Percentiles rank a stretch among this genome's conserved stretches.
These are phyloP conservation scores for Daubentonia madagascariensis DNA, from an alignment of 2,113 vertebrate species.

Conservation along the genomic window DNA sequence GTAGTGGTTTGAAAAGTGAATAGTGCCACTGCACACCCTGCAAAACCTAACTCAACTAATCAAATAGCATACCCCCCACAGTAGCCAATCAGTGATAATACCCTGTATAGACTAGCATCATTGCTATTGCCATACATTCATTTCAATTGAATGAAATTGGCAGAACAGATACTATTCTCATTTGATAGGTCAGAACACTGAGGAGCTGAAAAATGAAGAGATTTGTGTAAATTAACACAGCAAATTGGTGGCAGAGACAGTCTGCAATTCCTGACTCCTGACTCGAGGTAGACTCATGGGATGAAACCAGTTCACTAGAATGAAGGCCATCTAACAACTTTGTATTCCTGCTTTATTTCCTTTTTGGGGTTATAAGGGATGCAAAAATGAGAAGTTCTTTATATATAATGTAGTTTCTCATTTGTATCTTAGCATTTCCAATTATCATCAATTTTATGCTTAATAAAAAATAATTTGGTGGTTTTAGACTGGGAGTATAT, in stretches of 20 bases:
- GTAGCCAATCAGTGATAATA: rapidly evolving
- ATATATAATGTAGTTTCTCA: neutral
- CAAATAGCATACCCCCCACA: neutral
- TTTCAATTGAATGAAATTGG: neutral
- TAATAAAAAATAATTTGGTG: neutral
- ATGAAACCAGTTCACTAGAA: neutral
- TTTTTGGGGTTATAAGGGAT: neutral
- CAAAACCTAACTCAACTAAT: no score
- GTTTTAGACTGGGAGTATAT: neutral
- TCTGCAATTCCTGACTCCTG: neutral
- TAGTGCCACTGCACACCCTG: neutral
- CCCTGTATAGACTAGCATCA: rapidly evolving
- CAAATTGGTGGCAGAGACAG: neutral
- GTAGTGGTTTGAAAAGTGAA: neutral
- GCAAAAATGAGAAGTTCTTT: neutral
- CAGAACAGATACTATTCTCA: neutral
- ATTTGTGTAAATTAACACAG: neutral
- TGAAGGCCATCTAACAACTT: neutral
- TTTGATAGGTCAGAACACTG: neutral
- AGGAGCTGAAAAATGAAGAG: neutral
- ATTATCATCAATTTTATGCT: neutral
- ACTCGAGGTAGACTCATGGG: no score
- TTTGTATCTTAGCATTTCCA: neutral
- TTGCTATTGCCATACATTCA: neutral
- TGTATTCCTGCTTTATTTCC: neutral